phyloP scores from a whole-genome alignment of 2,888 invertebrate species.

The Pomacea canaliculata region DNA sequence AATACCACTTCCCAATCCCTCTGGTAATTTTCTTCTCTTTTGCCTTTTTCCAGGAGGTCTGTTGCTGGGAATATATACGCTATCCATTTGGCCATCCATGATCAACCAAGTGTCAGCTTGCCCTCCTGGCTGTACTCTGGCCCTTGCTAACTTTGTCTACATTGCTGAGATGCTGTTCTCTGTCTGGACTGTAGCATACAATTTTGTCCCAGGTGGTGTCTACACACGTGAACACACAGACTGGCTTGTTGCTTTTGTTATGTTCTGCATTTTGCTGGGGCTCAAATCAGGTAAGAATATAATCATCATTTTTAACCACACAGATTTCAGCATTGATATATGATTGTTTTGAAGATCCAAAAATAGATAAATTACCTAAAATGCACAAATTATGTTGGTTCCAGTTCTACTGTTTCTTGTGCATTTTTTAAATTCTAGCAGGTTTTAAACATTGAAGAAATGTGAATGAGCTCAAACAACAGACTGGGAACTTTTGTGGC shows the following conservation, averaged over 20 bases:
- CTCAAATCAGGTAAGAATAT: slow-evolving; percentile 44
- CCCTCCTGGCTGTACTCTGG: slow-evolving; percentile 58
- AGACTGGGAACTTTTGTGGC: no score
- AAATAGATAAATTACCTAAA: no score
- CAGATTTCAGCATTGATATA: not conserved
- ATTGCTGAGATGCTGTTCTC: slow-evolving; percentile 65
- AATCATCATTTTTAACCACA: not conserved
- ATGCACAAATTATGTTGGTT: no score
- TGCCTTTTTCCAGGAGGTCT: slow-evolving; percentile 56
- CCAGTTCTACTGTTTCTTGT: no score
- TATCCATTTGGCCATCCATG: slow-evolving; percentile 67
- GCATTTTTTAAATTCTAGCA: no score
- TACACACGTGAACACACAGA: slow-evolving; percentile 69
- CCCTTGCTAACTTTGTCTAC: slow-evolving; percentile 59
- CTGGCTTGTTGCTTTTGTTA: slow-evolving; percentile 58
- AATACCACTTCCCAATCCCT: no score
- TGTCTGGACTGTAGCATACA: slow-evolving; percentile 70
- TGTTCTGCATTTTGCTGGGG: slow-evolving; percentile 53
- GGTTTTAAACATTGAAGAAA: no score
- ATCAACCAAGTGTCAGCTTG: slow-evolving; percentile 55
- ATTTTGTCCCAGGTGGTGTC: slow-evolving; percentile 70
- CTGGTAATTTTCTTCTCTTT: no score
- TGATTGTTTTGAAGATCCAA: not conserved
- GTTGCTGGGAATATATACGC: slow-evolving; percentile 59
- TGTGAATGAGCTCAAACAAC: no score